Conservation (phyloP, 64 coral and sea anemone genomes). For the Montipora foliosa region DNA sequence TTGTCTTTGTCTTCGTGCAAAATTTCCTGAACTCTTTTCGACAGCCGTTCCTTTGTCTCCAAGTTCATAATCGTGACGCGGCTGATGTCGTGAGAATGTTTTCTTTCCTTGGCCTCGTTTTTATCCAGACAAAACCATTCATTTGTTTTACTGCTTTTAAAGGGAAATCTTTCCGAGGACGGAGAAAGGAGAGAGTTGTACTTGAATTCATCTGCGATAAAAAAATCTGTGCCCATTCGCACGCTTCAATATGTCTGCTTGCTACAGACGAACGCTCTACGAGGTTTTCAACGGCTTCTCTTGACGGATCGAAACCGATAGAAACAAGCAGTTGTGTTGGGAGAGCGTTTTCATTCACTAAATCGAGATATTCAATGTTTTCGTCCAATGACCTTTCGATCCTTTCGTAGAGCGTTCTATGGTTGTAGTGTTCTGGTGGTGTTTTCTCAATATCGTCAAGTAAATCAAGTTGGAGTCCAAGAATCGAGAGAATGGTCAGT, state of each 20-base stretch:
- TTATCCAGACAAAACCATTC: not conserved
- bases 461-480: conserved; percentile 7
- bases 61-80: not conserved
- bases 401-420: not conserved
- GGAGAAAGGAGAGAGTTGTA: conserved; percentile 5
- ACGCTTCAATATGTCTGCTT: conserved; percentile 18
- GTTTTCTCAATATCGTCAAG: not conserved
- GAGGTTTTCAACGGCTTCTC: not conserved
- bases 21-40: too few species aligned
- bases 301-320: conserved; percentile 16
- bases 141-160: conserved; percentile 11
- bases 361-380: not conserved
- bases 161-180: not conserved
- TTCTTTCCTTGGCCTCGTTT: not conserved
- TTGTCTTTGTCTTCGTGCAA: too few species aligned
- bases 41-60: not conserved
- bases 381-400: not conserved
- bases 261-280: not conserved
- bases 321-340: conserved; percentile 3
- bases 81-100: not conserved
- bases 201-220: conserved; percentile 38
- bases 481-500: not conserved
- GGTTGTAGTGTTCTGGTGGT: not conserved
- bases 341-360: not conserved
- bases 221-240: conserved; percentile 42